Conservation (phyloP, 2,888 invertebrate species). For the Salticus scenicus region DNA sequence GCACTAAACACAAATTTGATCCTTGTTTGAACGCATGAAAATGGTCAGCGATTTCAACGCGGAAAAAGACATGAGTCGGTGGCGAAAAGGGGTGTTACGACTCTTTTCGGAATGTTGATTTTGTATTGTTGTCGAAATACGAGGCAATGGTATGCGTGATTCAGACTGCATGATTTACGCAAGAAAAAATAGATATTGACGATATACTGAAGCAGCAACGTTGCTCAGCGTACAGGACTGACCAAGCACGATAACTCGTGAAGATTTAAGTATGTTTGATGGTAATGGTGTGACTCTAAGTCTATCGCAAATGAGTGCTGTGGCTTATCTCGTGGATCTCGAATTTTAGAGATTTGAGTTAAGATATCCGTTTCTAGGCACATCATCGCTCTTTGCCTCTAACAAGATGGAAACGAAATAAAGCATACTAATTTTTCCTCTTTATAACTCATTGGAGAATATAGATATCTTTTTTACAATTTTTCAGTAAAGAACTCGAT, state of each 20-base stretch:
- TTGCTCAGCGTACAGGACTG: background rate
- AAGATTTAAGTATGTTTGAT: background rate
- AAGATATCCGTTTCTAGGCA: background rate
- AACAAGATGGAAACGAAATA: too few relatives aligned
- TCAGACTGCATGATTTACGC: background rate
- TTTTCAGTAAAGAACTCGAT: too few relatives aligned
- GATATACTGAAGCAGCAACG: background rate
- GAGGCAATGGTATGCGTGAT: background rate
- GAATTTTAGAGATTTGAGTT: background rate
- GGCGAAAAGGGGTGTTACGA: slow-evolving; percentile 49
- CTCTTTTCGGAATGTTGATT: slow-evolving; percentile 41
- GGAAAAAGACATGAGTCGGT: slow-evolving; percentile 22
- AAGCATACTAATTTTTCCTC: too few relatives aligned
- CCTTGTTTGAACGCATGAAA: background rate
- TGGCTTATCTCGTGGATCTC: background rate
- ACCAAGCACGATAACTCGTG: background rate
- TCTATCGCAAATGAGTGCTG: background rate
- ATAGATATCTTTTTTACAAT: too few relatives aligned
- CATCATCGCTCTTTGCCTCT: too few relatives aligned
- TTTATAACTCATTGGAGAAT: too few relatives aligned
- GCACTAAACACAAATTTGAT: slow-evolving; percentile 46
- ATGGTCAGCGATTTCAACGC: background rate
- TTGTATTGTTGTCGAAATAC: slow-evolving; percentile 53
- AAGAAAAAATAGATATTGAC: background rate
- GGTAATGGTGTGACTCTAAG: background rate